Evolutionary conservation across 2,797 vertebrate species (phyloP).

Genomic region (Myripristis murdjan): DNA sequence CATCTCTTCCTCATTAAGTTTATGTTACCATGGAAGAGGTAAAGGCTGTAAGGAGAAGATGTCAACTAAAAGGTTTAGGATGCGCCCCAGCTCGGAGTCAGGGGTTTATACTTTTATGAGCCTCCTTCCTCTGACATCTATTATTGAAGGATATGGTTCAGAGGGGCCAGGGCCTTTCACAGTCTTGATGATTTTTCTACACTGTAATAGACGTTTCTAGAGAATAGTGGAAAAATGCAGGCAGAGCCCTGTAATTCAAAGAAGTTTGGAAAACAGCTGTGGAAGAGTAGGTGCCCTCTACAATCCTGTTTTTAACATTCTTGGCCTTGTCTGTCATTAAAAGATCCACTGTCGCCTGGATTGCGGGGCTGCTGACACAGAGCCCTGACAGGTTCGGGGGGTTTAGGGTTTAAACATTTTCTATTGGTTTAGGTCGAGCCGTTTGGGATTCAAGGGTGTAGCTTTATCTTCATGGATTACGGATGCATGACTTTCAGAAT

Average conservation of each 20-base stretch:
- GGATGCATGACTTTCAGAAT: conserved; percentile 73
- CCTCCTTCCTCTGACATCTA: conserved; percentile 75
- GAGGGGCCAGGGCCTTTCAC: conserved; percentile 72
- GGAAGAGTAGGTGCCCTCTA: conserved; percentile 12
- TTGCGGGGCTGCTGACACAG: conserved; percentile 59
- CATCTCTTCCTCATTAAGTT: background rate
- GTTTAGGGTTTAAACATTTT: conserved; percentile 45
- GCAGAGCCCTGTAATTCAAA: conserved; percentile 76
- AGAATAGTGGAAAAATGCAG: conserved; percentile 49
- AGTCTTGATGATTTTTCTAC: conserved; percentile 66
- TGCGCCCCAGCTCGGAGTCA: conserved; percentile 60
- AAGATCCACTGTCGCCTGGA: conserved; percentile 69
- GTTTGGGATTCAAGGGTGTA: conserved; percentile 47
- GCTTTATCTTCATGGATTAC: conserved; percentile 67
- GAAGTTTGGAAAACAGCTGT: conserved; percentile 71
- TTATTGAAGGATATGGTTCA: conserved; percentile 79
- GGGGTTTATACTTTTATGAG: conserved; percentile 86
- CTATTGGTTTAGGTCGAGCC: conserved; percentile 44
- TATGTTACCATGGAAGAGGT: background rate
- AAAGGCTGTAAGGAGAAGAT: conserved; percentile 41
- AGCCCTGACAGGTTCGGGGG: conserved; percentile 8
- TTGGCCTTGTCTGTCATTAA: conserved; percentile 81
- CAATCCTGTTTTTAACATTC: conserved; percentile 84
- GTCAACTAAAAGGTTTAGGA: conserved; percentile 52
- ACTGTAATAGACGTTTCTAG: conserved; percentile 68